A percentile compares a stretch with the other conserved stretches of the same genome.
Conservation (phyloP, 2,888 invertebrate species). For the Amblyjoppa fuscipennis region DNA sequence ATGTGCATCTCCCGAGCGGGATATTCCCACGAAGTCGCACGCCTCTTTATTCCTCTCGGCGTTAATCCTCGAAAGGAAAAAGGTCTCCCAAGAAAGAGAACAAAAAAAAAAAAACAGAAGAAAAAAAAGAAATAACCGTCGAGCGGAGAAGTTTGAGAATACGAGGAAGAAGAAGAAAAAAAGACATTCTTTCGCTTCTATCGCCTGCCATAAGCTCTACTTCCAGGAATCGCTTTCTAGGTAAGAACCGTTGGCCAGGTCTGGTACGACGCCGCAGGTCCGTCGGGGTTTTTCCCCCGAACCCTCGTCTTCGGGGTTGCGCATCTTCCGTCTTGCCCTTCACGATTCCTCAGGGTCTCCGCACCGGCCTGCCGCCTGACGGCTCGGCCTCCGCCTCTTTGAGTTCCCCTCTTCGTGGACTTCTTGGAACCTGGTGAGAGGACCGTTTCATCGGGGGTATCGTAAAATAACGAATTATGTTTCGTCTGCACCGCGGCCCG, state of each 20-base stretch:
- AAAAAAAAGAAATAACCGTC: not conserved
- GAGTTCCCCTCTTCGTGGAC: not conserved
- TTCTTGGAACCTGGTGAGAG: conserved; percentile 23
- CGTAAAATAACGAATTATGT: conserved; percentile 38
- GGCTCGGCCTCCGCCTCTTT: not conserved
- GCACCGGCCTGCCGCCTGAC: not conserved
- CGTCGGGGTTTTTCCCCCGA: conserved; percentile 3
- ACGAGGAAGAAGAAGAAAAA: conserved; percentile 37
- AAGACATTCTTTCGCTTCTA: conserved; percentile 49
- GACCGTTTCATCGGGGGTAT: conserved; percentile 17
- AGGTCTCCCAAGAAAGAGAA: conserved; percentile 38
- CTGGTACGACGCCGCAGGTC: not conserved
- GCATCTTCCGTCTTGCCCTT: not conserved
- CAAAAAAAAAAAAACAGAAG: not conserved
- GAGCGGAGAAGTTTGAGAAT: conserved; percentile 30
- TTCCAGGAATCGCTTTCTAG: conserved; percentile 61
- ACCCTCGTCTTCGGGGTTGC: conserved; percentile 25
- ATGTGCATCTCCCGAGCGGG: conserved; percentile 50
- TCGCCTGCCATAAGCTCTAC: conserved; percentile 39
- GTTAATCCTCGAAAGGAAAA: conserved; percentile 63
- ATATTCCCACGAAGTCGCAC: conserved; percentile 69
- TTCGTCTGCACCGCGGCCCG: not conserved
- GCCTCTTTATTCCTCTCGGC: conserved; percentile 62
- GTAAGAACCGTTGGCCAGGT: not conserved
- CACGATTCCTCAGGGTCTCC: conserved; percentile 21